These are phyloP conservation scores for Acronicta alni DNA, from an alignment of 2,888 invertebrate genomes.

Conservation along the genomic window DNA sequence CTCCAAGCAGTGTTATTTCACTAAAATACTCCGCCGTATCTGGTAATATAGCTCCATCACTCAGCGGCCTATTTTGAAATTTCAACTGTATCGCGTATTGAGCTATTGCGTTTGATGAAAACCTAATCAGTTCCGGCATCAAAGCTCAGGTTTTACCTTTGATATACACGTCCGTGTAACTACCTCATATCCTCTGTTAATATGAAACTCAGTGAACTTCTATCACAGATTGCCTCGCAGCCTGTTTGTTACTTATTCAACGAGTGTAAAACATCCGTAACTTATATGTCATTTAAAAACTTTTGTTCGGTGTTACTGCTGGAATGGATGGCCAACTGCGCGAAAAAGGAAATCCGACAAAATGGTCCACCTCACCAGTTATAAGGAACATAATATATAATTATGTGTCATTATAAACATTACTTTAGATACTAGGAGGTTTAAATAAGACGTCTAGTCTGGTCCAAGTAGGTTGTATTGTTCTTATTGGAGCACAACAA, in stretches of 20 bases:
- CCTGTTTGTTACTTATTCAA: slow-evolving; percentile 37
- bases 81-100: neutral
- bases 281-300: slow-evolving; percentile 41
- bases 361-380: too few species aligned
- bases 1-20: too few species aligned
- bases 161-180: slow-evolving; percentile 10
- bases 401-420: too few species aligned
- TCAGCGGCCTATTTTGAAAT: too few species aligned
- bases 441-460: too few species aligned
- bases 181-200: slow-evolving; percentile 11
- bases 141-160: slow-evolving; percentile 3
- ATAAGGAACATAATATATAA: too few species aligned
- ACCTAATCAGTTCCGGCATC: neutral
- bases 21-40: too few species aligned
- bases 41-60: too few species aligned
- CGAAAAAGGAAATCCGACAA: too few species aligned
- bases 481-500: too few species aligned
- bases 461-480: too few species aligned
- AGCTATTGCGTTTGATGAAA: neutral
- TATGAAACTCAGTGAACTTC: slow-evolving; percentile 21
- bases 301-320: slow-evolving; percentile 20
- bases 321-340: neutral
- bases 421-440: too few species aligned
- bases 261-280: slow-evolving; percentile 39
- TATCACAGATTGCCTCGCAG: slow-evolving; percentile 24